These are phyloP conservation scores for Amblyteles armatorius DNA, from an alignment of 2,888 invertebrate species.

Conservation along the genomic window DNA sequence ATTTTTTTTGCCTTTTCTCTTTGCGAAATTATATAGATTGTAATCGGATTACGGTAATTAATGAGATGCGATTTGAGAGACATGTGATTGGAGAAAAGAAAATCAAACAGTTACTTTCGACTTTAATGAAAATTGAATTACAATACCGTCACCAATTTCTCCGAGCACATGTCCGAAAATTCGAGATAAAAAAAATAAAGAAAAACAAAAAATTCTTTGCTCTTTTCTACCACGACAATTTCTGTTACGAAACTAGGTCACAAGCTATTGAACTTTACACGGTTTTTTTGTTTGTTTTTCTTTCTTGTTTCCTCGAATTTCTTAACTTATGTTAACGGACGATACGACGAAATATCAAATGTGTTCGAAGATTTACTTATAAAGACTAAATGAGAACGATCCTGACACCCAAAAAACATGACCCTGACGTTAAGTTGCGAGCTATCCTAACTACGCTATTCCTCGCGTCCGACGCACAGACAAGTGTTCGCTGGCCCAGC, in stretches of 20 bases:
- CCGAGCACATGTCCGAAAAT: constrained; percentile 19
- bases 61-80: neutral
- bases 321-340: neutral
- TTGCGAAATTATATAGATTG: constrained; percentile 2
- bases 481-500: neutral
- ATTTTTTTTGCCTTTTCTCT: neutral
- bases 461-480: neutral
- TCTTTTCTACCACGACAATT: constrained; percentile 24
- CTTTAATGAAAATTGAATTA: constrained; percentile 4
- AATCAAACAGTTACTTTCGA: constrained; percentile 4
- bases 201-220: neutral
- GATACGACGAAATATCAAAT: constrained; percentile 8
- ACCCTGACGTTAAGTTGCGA: neutral
- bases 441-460: constrained; percentile 10
- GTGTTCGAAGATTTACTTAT: neutral
- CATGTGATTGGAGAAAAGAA: constrained; percentile 30
- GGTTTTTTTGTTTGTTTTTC: neutral
- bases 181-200: neutral
- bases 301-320: neutral
- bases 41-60: neutral
- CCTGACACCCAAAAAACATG: neutral
- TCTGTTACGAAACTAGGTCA: neutral
- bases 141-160: constrained; percentile 9
- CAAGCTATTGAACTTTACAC: neutral
- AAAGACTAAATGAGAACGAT: neutral